Evolutionary conservation across 1,140 invertebrate genomes (phyloP).

Genomic region (Psilanteris sp.): DNA sequence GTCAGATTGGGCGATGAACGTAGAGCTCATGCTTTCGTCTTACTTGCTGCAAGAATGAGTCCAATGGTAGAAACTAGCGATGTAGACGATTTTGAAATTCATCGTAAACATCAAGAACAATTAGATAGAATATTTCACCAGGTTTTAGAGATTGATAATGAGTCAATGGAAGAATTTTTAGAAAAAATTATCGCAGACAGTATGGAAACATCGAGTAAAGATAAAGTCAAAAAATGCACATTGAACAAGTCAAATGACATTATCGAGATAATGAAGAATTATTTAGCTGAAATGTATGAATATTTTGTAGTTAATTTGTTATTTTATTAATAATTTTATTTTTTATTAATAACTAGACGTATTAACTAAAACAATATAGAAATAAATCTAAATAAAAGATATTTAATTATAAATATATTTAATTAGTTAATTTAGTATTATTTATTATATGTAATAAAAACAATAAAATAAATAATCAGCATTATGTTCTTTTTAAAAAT

Average conservation of each 20-base stretch:
- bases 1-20: constrained; percentile 86
- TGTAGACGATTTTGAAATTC: constrained; percentile 84
- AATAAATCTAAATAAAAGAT: too few species aligned
- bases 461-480: too few species aligned
- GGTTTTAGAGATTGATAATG: constrained; percentile 82
- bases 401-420: too few species aligned
- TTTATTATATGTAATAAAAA: too few species aligned
- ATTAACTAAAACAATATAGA: too few species aligned
- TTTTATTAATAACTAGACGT: too few species aligned
- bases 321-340: too few species aligned
- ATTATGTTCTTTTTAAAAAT: too few species aligned
- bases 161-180: constrained; percentile 83
- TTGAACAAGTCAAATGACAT: constrained; percentile 81
- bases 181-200: constrained; percentile 83
- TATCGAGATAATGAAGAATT: constrained; percentile 81
- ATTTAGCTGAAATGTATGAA: constrained; percentile 67
- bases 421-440: too few species aligned
- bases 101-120: constrained; percentile 83
- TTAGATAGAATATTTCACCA: constrained; percentile 89
- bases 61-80: constrained; percentile 86
- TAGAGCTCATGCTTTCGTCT: constrained; percentile 84
- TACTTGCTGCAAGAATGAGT: constrained; percentile 85
- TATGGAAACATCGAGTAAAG: constrained; percentile 81
- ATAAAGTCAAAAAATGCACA: constrained; percentile 81
- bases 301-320: too few species aligned